These are phyloP conservation scores for Sylvilagus bachmani DNA, from an alignment of 2,113 vertebrate species.

Conservation along the genomic window DNA sequence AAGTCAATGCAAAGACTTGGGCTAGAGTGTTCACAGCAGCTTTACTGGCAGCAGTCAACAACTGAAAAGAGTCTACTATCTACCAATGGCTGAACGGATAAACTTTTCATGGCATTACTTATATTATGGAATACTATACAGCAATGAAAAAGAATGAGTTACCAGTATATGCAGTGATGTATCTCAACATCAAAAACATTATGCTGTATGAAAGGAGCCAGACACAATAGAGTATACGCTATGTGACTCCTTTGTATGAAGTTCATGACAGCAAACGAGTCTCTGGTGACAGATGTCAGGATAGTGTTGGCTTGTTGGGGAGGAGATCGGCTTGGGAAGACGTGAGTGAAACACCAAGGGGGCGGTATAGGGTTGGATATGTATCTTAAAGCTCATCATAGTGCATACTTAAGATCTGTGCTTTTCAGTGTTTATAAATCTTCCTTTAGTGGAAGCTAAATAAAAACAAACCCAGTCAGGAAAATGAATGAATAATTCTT, in stretches of 20 bases:
- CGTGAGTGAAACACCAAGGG: background rate
- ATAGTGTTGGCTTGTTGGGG: background rate
- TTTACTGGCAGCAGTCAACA: background rate
- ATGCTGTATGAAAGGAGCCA: background rate
- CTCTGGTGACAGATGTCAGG: background rate
- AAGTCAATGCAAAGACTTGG: background rate
- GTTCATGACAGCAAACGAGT: background rate
- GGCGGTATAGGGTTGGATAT: background rate
- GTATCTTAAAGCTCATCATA: background rate
- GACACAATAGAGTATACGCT: background rate
- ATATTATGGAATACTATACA: background rate
- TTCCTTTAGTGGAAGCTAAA: slow-evolving; percentile 10
- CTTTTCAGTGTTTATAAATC: background rate
- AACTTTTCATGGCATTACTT: background rate
- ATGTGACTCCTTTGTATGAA: background rate
- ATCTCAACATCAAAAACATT: background rate
- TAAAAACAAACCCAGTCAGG: background rate
- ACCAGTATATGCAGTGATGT: background rate
- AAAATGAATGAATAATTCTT: slow-evolving; percentile 36
- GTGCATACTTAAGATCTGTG: background rate
- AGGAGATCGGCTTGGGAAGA: background rate
- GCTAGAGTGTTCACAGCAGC: background rate
- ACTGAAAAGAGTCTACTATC: background rate
- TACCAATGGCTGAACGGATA: background rate
- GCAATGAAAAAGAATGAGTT: background rate